Evolutionary conservation across 2,797 vertebrate genomes (phyloP), one percentile per base, ranked within the genome.

Genomic region (Salmo trutta): DNA sequence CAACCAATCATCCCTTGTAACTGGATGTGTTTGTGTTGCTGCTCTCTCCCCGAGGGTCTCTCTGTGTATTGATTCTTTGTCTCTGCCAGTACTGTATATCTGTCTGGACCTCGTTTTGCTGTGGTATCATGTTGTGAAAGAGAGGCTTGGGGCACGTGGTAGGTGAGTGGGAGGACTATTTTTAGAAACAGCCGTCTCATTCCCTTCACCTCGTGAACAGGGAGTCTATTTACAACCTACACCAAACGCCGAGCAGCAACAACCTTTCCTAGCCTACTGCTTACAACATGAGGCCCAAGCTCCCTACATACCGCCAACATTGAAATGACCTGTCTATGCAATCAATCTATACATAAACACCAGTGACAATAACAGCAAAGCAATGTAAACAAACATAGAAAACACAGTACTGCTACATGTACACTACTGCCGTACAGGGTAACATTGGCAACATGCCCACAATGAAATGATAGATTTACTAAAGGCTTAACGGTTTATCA

Each of bases 111-210:
- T 47, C 10, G 41, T 47, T 47, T 14, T 14, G 59, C 52, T 84
- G 74, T 82, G 71, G 53, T 29, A 10, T 81, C 41, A 10, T 47
- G 41, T 47, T 72, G 80, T 51, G 67, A 72, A 75, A 52, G 41
- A 6, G 15, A 41, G 73, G 81, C 77, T 82, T 17, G 52, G 41
- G 91, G 86, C 81, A 64, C 81, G 64, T 83, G 41, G 41, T 47
- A 47, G 41, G 41, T 47, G 41, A 47, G 41, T 47, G 71, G 88
- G 72, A 52, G 84, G 78, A 83, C 87, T 97, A 97, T 96, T 95
- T 95, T 95, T 96, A 95, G 94, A 86, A 91, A 81, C 95, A 96
- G 96, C 94, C 95, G 91, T 90, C 91, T 91, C 88, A 69, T 77
- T 84, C 83, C 89, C 87, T 92, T 91, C 75, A 71, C 17, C 69